phyloP scores from a whole-genome alignment of 2,888 invertebrate genomes.

The Campoletis raptor region DNA sequence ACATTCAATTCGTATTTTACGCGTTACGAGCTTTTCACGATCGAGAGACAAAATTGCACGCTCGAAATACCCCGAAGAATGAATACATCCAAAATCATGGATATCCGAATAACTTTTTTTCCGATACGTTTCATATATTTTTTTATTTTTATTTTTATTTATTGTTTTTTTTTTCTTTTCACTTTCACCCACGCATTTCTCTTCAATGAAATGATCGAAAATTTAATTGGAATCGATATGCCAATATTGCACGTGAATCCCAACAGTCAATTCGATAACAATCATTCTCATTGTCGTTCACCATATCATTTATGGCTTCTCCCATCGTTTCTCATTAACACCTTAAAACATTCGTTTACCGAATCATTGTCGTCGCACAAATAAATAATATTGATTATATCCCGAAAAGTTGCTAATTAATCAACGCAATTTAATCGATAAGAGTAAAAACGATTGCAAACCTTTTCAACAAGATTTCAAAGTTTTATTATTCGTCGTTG shows the following conservation, averaged over 20 bases:
- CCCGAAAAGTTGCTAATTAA: neutral
- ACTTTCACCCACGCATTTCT: neutral
- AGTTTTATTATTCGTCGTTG: neutral
- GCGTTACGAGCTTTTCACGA: slow-evolving; percentile 27
- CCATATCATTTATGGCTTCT: slow-evolving; percentile 1
- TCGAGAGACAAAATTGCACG: slow-evolving; percentile 24
- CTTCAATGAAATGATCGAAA: neutral
- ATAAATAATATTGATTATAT: neutral
- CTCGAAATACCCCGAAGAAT: slow-evolving; percentile 12
- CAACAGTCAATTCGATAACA: neutral
- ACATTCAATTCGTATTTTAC: slow-evolving; percentile 28
- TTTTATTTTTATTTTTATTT: neutral
- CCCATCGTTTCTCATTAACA: neutral
- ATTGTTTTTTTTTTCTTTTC: neutral
- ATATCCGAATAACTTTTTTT: slow-evolving; percentile 19
- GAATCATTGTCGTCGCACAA: neutral
- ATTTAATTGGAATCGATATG: slow-evolving; percentile 21
- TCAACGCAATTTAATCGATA: neutral
- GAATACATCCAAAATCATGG: slow-evolving; percentile 28
- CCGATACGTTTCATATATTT: neutral
- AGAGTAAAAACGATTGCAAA: neutral
- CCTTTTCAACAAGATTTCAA: neutral
- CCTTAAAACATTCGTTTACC: neutral
- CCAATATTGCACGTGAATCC: neutral
- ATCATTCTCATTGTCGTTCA: neutral